Percentiles rank a stretch among this genome's conserved stretches.
These are phyloP conservation scores for Saxidomus purpurata DNA, from an alignment of 1,140 invertebrate genomes.

Conservation along the genomic window DNA sequence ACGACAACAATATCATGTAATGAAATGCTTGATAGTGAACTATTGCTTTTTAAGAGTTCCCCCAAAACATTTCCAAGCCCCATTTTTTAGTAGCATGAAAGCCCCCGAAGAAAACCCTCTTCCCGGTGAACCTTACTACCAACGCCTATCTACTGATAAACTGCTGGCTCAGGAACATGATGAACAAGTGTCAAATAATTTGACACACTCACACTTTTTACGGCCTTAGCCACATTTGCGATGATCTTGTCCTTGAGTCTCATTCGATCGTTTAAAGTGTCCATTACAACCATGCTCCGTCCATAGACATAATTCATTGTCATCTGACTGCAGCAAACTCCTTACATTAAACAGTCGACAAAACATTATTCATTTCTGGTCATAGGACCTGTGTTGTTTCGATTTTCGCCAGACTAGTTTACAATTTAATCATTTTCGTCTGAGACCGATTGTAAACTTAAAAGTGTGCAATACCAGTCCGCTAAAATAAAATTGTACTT, in stretches of 20 bases:
- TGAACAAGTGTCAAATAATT: no score
- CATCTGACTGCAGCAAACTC: neutral
- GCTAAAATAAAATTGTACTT: neutral
- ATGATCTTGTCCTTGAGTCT: constrained; percentile 78
- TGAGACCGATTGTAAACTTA: neutral
- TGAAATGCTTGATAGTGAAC: no score
- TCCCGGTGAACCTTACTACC: no score
- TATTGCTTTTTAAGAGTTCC: no score
- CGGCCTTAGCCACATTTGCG: constrained; percentile 74
- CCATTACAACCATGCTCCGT: constrained; percentile 45
- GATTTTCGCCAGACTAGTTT: neutral
- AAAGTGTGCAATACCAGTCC: neutral
- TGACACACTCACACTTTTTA: constrained; percentile 72
- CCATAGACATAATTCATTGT: constrained; percentile 55
- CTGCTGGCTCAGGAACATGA: no score
- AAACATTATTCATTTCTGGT: constrained; percentile 50
- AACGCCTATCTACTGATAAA: no score
- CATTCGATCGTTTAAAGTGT: constrained; percentile 68
- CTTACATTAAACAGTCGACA: neutral
- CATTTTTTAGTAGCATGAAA: no score
- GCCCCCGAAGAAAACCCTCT: no score
- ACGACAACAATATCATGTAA: no score
- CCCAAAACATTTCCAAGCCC: no score
- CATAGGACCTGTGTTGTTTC: constrained; percentile 38
- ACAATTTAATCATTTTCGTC: neutral